A percentile compares a stretch with the other conserved stretches of the same genome.
These are phyloP conservation scores for Himalopsyche japonica DNA, from an alignment of 2,888 invertebrate genomes.

Conservation along the genomic window DNA sequence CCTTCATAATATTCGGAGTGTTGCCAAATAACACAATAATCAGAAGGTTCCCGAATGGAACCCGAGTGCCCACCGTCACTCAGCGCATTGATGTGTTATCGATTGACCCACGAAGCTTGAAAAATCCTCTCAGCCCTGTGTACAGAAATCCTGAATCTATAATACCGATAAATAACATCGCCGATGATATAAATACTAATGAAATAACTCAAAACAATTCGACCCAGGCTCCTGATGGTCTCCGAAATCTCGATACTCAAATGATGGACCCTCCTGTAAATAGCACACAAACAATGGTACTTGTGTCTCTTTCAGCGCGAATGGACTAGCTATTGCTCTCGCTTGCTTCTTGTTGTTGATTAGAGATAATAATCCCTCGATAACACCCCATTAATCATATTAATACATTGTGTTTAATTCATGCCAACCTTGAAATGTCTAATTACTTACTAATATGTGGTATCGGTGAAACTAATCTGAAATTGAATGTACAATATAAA, in stretches of 20 bases:
- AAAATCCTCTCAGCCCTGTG: conserved; percentile 65
- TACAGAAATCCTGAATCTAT: conserved; percentile 62
- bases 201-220: conserved; percentile 56
- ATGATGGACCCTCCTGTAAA: conserved; percentile 62
- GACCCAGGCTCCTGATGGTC: conserved; percentile 37
- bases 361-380: neutral
- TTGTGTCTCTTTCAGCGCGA: conserved; percentile 58
- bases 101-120: conserved; percentile 63
- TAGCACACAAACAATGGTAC: conserved; percentile 61
- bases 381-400: neutral
- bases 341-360: conserved; percentile 41
- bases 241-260: conserved; percentile 40
- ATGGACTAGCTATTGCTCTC: conserved; percentile 51
- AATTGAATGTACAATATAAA: neutral
- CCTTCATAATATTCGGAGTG: conserved; percentile 75
- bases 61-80: conserved; percentile 70
- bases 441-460: neutral
- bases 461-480: neutral
- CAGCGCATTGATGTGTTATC: conserved; percentile 64
- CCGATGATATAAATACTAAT: conserved; percentile 68
- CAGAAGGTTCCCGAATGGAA: conserved; percentile 80
- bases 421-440: neutral
- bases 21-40: conserved; percentile 79
- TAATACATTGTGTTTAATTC: neutral
- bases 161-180: conserved; percentile 62